Evolutionary conservation across 1,140 invertebrate genomes (phyloP).

Genomic region (Uloborus diversus): DNA sequence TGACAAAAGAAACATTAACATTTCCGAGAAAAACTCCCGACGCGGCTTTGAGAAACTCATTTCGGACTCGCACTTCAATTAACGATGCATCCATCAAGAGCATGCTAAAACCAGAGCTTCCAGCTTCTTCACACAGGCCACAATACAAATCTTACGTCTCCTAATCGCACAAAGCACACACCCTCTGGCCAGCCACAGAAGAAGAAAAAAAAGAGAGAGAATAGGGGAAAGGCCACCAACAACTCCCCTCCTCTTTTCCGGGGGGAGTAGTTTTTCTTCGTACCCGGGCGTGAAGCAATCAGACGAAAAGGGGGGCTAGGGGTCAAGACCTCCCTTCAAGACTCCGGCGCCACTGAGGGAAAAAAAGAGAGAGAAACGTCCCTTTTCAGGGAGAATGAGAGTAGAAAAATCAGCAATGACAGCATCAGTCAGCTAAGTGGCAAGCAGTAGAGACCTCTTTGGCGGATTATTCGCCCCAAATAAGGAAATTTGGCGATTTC

Average conservation of each 20-base stretch:
- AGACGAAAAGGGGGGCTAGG: not conserved
- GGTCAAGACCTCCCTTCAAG: slow-evolving; percentile 3
- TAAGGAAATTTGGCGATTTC: no score
- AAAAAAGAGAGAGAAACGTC: not conserved
- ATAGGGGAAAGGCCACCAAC: not conserved
- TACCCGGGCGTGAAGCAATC: not conserved
- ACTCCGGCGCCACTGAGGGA: not conserved
- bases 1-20: no score
- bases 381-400: not conserved
- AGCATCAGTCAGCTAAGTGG: slow-evolving; percentile 5
- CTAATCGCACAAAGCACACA: not conserved
- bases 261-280: not conserved
- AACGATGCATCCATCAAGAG: no score
- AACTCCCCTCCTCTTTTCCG: not conserved
- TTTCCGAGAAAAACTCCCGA: no score
- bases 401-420: not conserved
- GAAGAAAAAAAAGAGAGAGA: not conserved
- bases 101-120: no score
- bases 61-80: no score
- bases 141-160: not conserved
- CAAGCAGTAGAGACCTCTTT: not conserved
- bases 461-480: no score
- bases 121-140: not conserved
- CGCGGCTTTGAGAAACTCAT: no score
- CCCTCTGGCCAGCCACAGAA: not conserved